Percentiles rank a stretch among this genome's conserved stretches.
phyloP scores from a whole-genome alignment of 2,113 vertebrate genomes.

The Hystrix cristata region DNA sequence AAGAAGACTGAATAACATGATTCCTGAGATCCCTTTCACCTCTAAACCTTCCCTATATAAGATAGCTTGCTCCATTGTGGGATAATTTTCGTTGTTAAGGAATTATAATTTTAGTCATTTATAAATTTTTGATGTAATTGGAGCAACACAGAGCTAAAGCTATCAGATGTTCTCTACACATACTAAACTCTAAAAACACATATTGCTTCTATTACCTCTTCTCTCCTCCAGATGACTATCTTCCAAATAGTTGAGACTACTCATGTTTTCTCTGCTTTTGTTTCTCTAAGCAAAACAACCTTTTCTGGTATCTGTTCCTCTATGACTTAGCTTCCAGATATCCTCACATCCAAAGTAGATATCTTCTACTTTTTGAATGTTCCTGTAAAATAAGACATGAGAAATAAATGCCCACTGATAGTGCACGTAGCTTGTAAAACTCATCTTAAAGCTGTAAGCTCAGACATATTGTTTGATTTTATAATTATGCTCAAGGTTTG shows the following conservation, averaged over 20 bases:
- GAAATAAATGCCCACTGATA: background rate
- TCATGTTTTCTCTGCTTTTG: constrained; percentile 38
- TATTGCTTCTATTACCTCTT: background rate
- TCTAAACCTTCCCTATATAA: constrained; percentile 28
- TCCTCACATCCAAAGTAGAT: background rate
- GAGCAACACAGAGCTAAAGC: constrained; percentile 32
- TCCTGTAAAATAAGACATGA: background rate
- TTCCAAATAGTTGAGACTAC: background rate
- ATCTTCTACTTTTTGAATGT: background rate
- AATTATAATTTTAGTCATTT: constrained; percentile 53
- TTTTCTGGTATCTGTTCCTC: constrained; percentile 35
- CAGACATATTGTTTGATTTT: constrained; percentile 57
- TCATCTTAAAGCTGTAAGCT: constrained; percentile 37
- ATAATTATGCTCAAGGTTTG: background rate
- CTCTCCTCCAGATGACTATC: background rate
- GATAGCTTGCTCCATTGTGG: constrained; percentile 23
- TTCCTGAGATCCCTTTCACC: constrained; percentile 37
- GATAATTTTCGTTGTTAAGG: constrained; percentile 52
- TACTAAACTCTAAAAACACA: constrained; percentile 31
- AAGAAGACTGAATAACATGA: constrained; percentile 16
- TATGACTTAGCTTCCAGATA: constrained; percentile 6
- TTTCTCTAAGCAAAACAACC: background rate
- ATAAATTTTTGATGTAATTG: constrained; percentile 33
- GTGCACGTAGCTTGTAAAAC: background rate
- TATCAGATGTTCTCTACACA: background rate